phyloP scores from a whole-genome alignment of 2,797 vertebrate genomes.

The Schizothorax lantsangensis region DNA sequence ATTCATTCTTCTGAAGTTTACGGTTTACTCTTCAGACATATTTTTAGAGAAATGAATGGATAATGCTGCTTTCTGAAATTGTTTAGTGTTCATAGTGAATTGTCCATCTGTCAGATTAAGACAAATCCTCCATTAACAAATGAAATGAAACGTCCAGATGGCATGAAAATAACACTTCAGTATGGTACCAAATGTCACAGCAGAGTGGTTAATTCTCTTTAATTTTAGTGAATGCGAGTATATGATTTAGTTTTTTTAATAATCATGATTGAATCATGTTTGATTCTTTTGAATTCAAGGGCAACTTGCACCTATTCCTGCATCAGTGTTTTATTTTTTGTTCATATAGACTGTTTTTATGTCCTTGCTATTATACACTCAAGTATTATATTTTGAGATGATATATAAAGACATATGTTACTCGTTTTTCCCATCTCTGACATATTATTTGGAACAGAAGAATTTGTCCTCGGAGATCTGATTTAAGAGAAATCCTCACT shows the following conservation, averaged over 20 bases:
- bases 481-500: slow-evolving; percentile 26
- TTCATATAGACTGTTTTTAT: background rate
- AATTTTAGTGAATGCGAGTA: background rate
- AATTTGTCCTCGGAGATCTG: slow-evolving; percentile 22
- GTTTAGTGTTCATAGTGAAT: slow-evolving; percentile 41
- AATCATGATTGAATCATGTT: slow-evolving; percentile 7
- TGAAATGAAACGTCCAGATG: slow-evolving; percentile 50
- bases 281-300: background rate
- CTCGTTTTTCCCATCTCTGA: slow-evolving; percentile 2
- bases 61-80: slow-evolving; percentile 32
- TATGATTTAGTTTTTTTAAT: slow-evolving; percentile 12
- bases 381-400: background rate
- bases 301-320: background rate
- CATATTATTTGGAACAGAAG: slow-evolving; percentile 11
- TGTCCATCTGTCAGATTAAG: slow-evolving; percentile 52
- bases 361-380: background rate
- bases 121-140: slow-evolving; percentile 54
- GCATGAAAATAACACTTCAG: slow-evolving; percentile 36
- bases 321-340: background rate
- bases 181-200: slow-evolving; percentile 36
- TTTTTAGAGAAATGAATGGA: background rate
- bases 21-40: background rate
- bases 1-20: slow-evolving; percentile 8
- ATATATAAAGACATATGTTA: background rate
- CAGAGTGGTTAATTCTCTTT: slow-evolving; percentile 37